phyloP scores from a whole-genome alignment of 2,113 vertebrate genomes.

The Fregata magnificens region DNA sequence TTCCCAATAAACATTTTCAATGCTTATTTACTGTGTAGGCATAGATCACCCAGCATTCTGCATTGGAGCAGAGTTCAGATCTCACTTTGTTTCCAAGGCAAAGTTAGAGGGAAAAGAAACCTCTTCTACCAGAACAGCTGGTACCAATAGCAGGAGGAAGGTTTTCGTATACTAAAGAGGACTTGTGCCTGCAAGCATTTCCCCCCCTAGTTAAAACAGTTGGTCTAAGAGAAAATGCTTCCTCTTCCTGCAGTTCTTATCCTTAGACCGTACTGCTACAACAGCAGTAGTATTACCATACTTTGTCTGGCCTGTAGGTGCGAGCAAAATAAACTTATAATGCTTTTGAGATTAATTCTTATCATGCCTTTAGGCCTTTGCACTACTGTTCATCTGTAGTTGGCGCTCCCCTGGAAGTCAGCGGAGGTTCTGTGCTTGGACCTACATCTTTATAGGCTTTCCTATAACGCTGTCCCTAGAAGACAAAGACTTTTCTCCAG shows the following conservation, averaged over 20 bases:
- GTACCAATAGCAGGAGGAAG: background rate
- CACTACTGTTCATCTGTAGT: background rate
- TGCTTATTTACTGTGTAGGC: background rate
- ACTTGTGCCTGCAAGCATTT: background rate
- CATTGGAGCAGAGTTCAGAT: background rate
- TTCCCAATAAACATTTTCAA: background rate
- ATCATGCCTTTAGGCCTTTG: background rate
- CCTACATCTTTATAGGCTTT: background rate
- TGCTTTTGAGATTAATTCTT: background rate
- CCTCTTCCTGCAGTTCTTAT: background rate
- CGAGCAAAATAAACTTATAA: background rate
- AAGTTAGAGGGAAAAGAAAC: background rate
- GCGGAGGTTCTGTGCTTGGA: background rate
- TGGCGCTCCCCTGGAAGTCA: background rate
- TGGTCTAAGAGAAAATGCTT: background rate
- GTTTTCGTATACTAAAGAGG: background rate
- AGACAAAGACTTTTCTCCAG: background rate
- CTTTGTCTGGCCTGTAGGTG: background rate
- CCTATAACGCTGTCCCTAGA: fast-evolving
- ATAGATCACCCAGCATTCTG: background rate
- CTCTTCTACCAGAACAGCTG: background rate
- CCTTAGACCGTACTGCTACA: background rate
- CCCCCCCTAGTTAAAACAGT: background rate
- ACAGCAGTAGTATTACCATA: background rate
- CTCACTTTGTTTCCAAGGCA: background rate